phyloP scores from a whole-genome alignment of 2,888 invertebrate genomes.

The Hipparchia sbordonii region DNA sequence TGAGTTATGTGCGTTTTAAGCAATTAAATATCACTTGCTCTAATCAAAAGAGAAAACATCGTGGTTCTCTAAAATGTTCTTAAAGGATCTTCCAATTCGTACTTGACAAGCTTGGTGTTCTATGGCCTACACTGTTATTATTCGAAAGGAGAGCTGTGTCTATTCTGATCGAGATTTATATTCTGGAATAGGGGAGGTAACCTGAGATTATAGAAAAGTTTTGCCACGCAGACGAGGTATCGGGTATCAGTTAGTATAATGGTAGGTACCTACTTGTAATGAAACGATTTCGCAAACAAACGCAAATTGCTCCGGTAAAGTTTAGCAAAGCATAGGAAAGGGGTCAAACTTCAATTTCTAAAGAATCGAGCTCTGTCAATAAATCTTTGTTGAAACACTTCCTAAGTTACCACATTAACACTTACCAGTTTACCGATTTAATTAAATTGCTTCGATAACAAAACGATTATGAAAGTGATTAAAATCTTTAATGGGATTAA shows the following conservation, averaged over 20 bases:
- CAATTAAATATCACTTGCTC: too few relatives aligned
- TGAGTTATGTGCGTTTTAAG: too few relatives aligned
- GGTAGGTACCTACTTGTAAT: not conserved
- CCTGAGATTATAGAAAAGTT: too few relatives aligned
- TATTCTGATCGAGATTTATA: too few relatives aligned
- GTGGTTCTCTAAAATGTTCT: too few relatives aligned
- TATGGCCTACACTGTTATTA: too few relatives aligned
- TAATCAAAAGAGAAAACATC: too few relatives aligned
- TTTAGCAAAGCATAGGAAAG: constrained; percentile 30
- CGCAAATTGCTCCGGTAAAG: constrained; percentile 35
- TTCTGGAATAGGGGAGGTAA: too few relatives aligned
- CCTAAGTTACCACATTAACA: constrained; percentile 21
- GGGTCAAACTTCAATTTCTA: constrained; percentile 38
- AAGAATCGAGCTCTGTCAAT: constrained; percentile 28
- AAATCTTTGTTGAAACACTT: constrained; percentile 36
- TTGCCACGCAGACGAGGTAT: not conserved
- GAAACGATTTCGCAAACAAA: constrained; percentile 42
- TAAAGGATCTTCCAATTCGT: too few relatives aligned
- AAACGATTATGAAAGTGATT: constrained; percentile 16
- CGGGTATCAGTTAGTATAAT: not conserved
- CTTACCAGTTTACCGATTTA: constrained; percentile 4
- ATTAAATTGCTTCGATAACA: constrained; percentile 15
- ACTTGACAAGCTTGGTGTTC: too few relatives aligned
- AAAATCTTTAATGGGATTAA: constrained; percentile 13
- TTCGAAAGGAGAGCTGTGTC: too few relatives aligned